Conservation (phyloP, 2,113 vertebrate genomes). For the Tonatia bakeri region DNA sequence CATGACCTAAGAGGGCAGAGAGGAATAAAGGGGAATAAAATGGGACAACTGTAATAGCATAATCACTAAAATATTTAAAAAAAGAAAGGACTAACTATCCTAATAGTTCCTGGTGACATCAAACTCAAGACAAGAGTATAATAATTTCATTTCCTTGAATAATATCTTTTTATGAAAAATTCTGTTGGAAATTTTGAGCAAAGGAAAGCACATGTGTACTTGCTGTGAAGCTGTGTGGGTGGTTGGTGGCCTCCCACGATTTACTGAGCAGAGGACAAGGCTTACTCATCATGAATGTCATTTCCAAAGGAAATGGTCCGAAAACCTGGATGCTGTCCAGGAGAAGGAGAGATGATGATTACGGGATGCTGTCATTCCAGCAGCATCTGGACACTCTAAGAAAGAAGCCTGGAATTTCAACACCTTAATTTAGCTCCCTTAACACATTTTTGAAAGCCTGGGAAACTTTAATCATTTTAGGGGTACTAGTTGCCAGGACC, state of each 20-base stretch:
- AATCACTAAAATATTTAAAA: too few species aligned
- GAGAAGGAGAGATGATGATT: background rate
- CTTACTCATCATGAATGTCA: background rate
- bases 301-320: background rate
- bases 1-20: too few species aligned
- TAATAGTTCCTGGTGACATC: background rate
- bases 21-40: too few species aligned
- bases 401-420: background rate
- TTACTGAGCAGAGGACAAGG: background rate
- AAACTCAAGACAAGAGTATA: background rate
- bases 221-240: background rate
- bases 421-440: background rate
- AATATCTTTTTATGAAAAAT: background rate
- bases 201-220: background rate
- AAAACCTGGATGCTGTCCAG: background rate
- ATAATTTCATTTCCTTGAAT: slow-evolving; percentile 2
- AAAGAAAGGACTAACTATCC: background rate
- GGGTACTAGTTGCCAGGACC: background rate
- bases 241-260: background rate
- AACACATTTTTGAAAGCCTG: background rate
- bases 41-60: too few species aligned
- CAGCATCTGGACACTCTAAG: background rate
- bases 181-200: background rate
- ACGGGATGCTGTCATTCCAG: background rate
- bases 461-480: background rate